Base-by-base conservation (phyloP, 2,113 vertebrate genomes). In the Oncorhynchus kisutch region DNA sequence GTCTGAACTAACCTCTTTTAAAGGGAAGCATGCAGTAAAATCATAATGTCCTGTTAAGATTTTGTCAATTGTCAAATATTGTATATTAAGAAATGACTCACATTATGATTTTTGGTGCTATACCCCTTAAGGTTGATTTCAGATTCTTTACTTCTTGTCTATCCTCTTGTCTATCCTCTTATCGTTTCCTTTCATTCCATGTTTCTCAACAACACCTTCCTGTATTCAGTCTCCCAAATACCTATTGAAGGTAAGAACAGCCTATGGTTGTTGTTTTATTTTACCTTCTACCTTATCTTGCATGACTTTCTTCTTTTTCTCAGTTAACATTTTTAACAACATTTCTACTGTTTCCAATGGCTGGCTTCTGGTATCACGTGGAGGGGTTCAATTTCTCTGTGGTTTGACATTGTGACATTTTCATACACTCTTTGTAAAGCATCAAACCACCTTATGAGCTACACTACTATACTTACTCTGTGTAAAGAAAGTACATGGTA, bases 141-240 rank as follows among this genome's bases (percentile, higher is more conserved):
- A 68, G 34, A 69, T 59, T 85, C 79, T 81, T 81, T 67, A 73
- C 67, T 62, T 78, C 77, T 75, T 88, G 71, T 78, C 91, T 85
- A 51, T 92, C 84, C 0, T 88, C 54, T 81, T 88, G 71, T 78
- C 91, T 85, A 51, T 92, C 84, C 0, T 88, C 54, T 81, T 88
- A 49, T 86, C 81, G 87, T 71, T 84, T 88, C 76, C 83, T 82
- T 83, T 84, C 51, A 84, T 86, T 87, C 81, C 81, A 86, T 83
- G 82, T 88, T 78, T 75, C 72, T 82, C 69, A 27, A 85, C 91
- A 3, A 68, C 87, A 78, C 73, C 71, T 54, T 74, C 83, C 91
- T 91, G 78, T 82, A 18, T 88, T 91, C 89, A 92, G 92, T 95
- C 91, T 90, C 93, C 92, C 85, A 95, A 93, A 92, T 94, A 92